Base-by-base conservation (phyloP, 2,888 invertebrate species). In the Chouioia cunea region DNA sequence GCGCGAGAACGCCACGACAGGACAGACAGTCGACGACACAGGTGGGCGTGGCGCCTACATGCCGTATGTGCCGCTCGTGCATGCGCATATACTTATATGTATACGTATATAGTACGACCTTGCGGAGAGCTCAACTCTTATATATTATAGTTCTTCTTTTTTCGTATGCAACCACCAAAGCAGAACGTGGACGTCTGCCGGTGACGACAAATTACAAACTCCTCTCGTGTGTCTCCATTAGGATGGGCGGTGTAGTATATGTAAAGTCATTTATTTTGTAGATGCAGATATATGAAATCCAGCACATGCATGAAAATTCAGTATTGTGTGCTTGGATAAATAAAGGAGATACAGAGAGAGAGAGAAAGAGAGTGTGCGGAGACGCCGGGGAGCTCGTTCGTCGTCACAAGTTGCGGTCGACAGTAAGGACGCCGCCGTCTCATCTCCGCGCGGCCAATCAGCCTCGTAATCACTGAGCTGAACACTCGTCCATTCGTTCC, bases 391-490 rank as follows among this genome's bases (percentile, higher is more conserved):
- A 67, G 58, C 62, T 64, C 47, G 68, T 60, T 64, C 67, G 75
- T 73, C 76, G 77, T 76, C 77, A 75, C 76, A 76, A 76, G 76
- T 76, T 78, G 77, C 76, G 79, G 78, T 76, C 77, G 74, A 73
- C 74, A 73, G 73, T 77, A 79, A 80, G 79, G 81, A 83, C 80
- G 83, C 85, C 85, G 85, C 85, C 85, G 85, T 84, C 83, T 85
- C 85, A 85, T 85, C 83, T 83, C 82, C 79, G 79, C 81, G 82
- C 85, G 83, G 84, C 85, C 85, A 85, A 85, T 85, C 85, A 85
- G 84, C 79, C 82, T 81, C 83, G 83, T 85, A 85, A 85, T 85
- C 84, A 84, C 85, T 82, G 83, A 82, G 84, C 77, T 79, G 79
- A 80, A 79, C 79, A 78, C 77, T 58, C 63, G 79, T 79, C 78